Evolutionary conservation across 2,113 vertebrate species (phyloP), one percentile per base, ranked within the genome.

Genomic region (Planiliza haematocheilus): DNA sequence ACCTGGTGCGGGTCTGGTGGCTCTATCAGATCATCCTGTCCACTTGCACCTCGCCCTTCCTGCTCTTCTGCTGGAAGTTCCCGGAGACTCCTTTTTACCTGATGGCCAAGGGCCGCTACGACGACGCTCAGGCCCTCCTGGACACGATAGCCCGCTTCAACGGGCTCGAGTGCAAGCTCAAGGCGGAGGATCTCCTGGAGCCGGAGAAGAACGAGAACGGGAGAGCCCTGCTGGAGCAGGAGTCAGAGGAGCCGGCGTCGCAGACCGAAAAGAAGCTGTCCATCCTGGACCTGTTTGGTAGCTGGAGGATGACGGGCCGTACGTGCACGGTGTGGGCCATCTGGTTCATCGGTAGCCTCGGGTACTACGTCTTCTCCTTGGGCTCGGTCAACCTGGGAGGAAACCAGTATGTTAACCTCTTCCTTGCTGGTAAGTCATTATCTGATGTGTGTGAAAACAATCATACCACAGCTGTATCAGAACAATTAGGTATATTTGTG

Each of bases 31-130:
- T 98, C 62, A 86, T 96, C 84, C 95, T 99, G 62, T 96, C 96
- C 51, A 45, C 90, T 10, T 93, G 92, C 76, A 98, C 96, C 6
- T 68, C 93, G 13, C 97, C 97, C 16, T 98, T 98, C 90, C 69
- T 98, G 51, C 81, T 97, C 37, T 95, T 95, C 91, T 98, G 96
- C 88, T 98, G 97, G 97, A 94, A 92, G 91, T 93, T 99, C 53
- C 97, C 97, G 0, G 97, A 99, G 92, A 98, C 97, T 0, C 96
- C 96, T 4, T 96, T 98, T 82, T 98, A 96, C 94, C 92, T 98
- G 52, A 88, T 98, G 57, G 96, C 96, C 46, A 95, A 95, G 81
- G 94, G 94, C 61, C 93, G 76, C 41, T 90, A 94, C 0, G 79
- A 92, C 86, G 95, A 98, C 7, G 89, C 95, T 14, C 95, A 98